Conservation (phyloP, 1,140 invertebrate species). For the Hylaeus volcanicus region DNA sequence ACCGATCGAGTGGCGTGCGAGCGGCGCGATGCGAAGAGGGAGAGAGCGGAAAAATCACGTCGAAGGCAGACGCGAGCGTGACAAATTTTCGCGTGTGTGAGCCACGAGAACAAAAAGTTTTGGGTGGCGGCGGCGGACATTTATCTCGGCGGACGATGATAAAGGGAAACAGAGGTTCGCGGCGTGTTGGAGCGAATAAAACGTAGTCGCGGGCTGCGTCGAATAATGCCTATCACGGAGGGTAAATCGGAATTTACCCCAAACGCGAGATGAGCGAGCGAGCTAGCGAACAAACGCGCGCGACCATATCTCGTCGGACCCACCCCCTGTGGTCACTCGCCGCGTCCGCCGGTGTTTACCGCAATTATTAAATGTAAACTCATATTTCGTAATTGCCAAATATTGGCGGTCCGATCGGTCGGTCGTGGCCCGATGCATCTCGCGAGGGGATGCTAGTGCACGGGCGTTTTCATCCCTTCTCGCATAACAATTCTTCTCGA, state of each 20-base stretch:
- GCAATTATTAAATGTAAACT: slow-evolving; percentile 80
- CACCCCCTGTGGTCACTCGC: slow-evolving; percentile 65
- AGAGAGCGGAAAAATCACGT: slow-evolving; percentile 19
- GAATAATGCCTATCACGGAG: slow-evolving; percentile 52
- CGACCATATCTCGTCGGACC: slow-evolving; percentile 63
- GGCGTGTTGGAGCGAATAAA: slow-evolving; percentile 55
- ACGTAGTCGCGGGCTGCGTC: slow-evolving; percentile 49
- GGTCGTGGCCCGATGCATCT: slow-evolving; percentile 64
- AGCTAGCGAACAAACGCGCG: slow-evolving; percentile 47
- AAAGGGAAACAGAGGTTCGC: slow-evolving; percentile 56
- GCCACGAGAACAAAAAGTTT: slow-evolving; percentile 53
- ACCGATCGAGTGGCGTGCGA: neutral
- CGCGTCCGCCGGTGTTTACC: slow-evolving; percentile 76
- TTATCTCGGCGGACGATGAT: slow-evolving; percentile 53
- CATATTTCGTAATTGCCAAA: slow-evolving; percentile 78
- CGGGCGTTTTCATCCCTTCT: slow-evolving; percentile 65
- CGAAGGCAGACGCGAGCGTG: slow-evolving; percentile 47
- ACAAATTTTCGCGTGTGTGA: slow-evolving; percentile 48
- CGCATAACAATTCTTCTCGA: slow-evolving; percentile 63
- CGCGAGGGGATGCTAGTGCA: slow-evolving; percentile 65
- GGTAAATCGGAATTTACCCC: slow-evolving; percentile 66
- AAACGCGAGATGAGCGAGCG: slow-evolving; percentile 40
- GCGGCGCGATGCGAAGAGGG: too few relatives aligned
- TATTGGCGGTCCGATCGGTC: slow-evolving; percentile 73
- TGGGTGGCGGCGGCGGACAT: slow-evolving; percentile 19